phyloP scores from a whole-genome alignment of 2,888 invertebrate genomes.

The Yponomeuta sedellus region DNA sequence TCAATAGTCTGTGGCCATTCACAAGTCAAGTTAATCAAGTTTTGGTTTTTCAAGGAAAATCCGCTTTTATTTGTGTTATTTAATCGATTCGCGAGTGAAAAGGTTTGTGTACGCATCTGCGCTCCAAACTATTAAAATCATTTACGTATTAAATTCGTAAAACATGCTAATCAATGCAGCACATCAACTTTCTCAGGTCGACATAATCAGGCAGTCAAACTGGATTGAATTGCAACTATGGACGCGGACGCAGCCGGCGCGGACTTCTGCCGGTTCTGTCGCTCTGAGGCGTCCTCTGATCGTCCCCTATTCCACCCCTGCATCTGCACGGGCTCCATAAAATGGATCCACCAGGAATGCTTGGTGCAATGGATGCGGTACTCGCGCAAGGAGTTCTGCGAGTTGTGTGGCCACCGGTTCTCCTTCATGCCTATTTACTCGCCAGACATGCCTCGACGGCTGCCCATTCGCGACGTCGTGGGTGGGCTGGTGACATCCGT shows the following conservation, averaged over 20 bases:
- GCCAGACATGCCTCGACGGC: constrained; percentile 99
- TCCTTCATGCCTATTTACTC: constrained; percentile 99
- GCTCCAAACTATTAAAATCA: not conserved
- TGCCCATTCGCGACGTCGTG: constrained; percentile 94
- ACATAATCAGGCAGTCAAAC: constrained; percentile 53
- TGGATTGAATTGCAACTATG: constrained; percentile 66
- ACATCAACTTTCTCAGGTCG: constrained; percentile 49
- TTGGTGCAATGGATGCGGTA: constrained; percentile 99
- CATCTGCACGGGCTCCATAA: constrained; percentile 99
- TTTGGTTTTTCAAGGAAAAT: constrained; percentile 40
- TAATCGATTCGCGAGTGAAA: not conserved
- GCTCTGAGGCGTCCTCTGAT: constrained; percentile 94
- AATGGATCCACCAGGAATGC: constrained; percentile 99
- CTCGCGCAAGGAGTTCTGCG: constrained; percentile 98
- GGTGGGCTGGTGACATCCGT: constrained; percentile 93
- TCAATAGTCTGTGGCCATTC: constrained; percentile 25
- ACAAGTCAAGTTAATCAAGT: constrained; percentile 17
- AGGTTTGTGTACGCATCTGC: constrained; percentile 6
- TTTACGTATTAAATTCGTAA: not conserved
- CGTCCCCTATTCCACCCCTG: constrained; percentile 98
- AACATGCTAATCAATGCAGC: not conserved
- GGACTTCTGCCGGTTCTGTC: constrained; percentile 98
- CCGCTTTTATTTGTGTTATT: constrained; percentile 26
- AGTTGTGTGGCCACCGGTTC: constrained; percentile 97
- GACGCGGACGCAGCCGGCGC: constrained; percentile 76